Evolutionary conservation across 2,797 vertebrate genomes (phyloP).

Genomic region (Tarsius wallacei): DNA sequence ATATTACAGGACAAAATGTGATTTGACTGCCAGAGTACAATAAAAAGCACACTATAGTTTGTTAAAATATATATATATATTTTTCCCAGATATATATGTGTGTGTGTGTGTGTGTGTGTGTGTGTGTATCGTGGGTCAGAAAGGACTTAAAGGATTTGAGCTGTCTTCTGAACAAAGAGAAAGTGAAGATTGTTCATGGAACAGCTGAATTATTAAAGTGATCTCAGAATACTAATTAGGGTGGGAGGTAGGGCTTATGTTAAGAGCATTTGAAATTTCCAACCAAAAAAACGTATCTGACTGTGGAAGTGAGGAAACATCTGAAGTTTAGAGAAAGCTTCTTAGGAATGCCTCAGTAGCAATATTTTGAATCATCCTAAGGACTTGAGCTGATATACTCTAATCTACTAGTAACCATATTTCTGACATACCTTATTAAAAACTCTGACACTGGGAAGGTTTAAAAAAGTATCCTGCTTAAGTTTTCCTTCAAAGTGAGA

Average conservation of each 20-base stretch:
- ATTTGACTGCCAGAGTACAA: neutral
- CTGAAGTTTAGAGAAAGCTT: neutral
- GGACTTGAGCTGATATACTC: neutral
- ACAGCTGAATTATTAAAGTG: neutral
- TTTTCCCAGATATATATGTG: no score
- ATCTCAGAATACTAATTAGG: neutral
- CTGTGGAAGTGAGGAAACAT: neutral
- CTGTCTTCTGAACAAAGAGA: slow-evolving; percentile 11
- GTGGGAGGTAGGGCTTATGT: neutral
- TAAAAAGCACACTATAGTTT: neutral
- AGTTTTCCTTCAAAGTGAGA: slow-evolving; percentile 33
- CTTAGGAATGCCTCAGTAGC: neutral
- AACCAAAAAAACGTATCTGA: neutral
- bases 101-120: no score
- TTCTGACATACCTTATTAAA: slow-evolving; percentile 33
- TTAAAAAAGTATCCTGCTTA: neutral
- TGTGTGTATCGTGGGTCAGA: neutral
- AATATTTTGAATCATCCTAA: neutral
- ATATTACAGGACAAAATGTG: slow-evolving; percentile 1
- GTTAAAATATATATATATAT: neutral
- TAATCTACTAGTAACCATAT: neutral
- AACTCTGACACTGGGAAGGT: neutral
- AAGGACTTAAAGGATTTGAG: neutral
- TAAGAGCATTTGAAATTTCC: slow-evolving; percentile 18
- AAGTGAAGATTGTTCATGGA: neutral